Conservation (phyloP, 2,888 invertebrate species). For the Amitus sp. region DNA sequence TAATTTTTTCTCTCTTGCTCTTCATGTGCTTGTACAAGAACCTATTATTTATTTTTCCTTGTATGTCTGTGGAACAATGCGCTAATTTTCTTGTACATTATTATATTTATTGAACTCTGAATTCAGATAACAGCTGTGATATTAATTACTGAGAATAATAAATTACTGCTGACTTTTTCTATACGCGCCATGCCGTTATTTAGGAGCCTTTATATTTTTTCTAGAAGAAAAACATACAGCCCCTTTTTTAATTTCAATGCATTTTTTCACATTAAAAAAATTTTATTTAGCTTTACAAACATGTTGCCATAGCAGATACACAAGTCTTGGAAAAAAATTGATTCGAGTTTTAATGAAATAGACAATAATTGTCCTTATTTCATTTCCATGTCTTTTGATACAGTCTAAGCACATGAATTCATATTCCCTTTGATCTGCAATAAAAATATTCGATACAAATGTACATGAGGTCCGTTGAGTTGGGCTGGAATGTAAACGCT, state of each 20-base stretch:
- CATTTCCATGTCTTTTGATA: conserved; percentile 17
- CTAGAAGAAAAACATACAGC: too few species aligned
- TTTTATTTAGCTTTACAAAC: too few species aligned
- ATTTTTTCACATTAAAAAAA: too few species aligned
- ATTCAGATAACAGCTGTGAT: conserved; percentile 47
- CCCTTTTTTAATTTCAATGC: too few species aligned
- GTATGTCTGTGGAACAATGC: conserved; percentile 21
- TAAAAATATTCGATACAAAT: not conserved
- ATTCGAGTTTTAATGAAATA: too few species aligned
- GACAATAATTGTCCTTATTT: too few species aligned
- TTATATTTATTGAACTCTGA: conserved; percentile 45
- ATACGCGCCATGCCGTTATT: too few species aligned
- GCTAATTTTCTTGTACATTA: not conserved
- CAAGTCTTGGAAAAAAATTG: too few species aligned
- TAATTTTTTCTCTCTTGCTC: not conserved
- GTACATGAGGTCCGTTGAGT: conserved; percentile 2
- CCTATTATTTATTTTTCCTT: conserved; percentile 33
- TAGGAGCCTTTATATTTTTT: too few species aligned
- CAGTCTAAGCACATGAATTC: not conserved
- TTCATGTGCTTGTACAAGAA: too few species aligned
- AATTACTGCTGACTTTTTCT: conserved; percentile 7
- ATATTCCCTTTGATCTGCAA: not conserved
- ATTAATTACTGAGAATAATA: conserved; percentile 30
- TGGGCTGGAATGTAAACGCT: not conserved
- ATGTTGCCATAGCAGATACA: too few species aligned